A percentile compares a stretch with the other conserved stretches of the same genome.
Evolutionary conservation across 2,113 vertebrate species (phyloP).

Genomic region (Cyphomyrus plagiostoma): DNA sequence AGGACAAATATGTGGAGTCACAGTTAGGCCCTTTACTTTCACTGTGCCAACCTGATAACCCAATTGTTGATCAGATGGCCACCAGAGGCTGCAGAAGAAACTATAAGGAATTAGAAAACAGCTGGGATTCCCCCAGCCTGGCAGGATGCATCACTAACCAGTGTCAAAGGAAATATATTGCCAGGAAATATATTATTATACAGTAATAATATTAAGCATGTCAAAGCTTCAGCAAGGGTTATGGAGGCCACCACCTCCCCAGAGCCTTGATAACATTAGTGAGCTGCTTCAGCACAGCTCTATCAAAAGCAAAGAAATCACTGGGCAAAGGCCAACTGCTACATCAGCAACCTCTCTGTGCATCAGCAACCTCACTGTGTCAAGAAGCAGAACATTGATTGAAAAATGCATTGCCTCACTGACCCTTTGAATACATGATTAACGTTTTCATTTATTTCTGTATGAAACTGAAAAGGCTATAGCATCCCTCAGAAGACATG

Average conservation of each 20-base stretch:
- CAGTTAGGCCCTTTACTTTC: background rate
- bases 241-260: background rate
- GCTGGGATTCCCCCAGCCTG: background rate
- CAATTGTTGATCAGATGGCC: background rate
- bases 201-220: background rate
- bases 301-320: background rate
- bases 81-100: background rate
- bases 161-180: background rate
- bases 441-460: background rate
- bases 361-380: background rate
- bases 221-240: background rate
- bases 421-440: background rate
- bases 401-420: background rate
- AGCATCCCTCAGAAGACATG: background rate
- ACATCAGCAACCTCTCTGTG: background rate
- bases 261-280: background rate
- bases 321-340: too few species aligned
- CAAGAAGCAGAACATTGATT: background rate
- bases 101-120: background rate
- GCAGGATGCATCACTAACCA: background rate
- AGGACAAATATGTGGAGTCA: background rate
- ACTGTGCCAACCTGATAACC: background rate
- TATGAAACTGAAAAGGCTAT: background rate
- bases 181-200: too few species aligned
- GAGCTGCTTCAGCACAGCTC: background rate